A percentile compares a stretch with the other conserved stretches of the same genome.
These are phyloP conservation scores for Palythoa caribaeorum DNA, from an alignment of 92 coral and sea anemone species.

Conservation along the genomic window DNA sequence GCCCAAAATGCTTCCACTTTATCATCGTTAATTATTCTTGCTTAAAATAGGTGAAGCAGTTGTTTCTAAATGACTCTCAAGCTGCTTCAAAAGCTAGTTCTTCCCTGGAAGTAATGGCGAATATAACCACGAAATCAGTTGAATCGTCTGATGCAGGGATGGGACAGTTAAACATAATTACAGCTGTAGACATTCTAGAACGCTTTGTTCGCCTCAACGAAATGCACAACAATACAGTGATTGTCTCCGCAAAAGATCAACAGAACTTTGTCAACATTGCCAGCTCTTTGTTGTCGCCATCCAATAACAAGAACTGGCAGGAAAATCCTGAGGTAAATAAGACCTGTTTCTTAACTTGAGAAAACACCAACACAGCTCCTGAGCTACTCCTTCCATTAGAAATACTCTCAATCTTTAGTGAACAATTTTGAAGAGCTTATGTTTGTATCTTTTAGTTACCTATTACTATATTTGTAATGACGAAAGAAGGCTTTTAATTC, in stretches of 20 bases:
- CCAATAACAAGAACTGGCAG: constrained; percentile 61
- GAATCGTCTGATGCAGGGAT: constrained; percentile 14
- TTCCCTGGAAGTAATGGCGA: constrained; percentile 21
- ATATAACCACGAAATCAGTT: background rate
- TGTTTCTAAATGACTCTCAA: background rate
- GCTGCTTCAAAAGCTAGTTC: background rate
- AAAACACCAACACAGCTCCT: no score
- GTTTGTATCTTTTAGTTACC: no score
- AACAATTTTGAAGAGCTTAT: no score
- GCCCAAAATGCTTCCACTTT: background rate
- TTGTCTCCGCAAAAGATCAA: constrained; percentile 51
- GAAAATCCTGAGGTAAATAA: constrained; percentile 44
- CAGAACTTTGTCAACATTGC: constrained; percentile 68
- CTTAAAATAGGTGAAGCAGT: background rate
- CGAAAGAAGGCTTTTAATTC: no score
- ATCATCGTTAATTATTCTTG: background rate
- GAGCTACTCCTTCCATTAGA: no score
- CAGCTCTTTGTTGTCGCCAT: constrained; percentile 65
- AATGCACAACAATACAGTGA: constrained; percentile 45
- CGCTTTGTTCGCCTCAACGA: constrained; percentile 39
- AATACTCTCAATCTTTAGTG: no score
- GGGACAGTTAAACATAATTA: constrained; percentile 47
- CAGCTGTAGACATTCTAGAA: constrained; percentile 62
- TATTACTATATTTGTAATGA: no score
- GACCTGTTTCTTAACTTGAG: background rate